Conservation (phyloP, 2,113 vertebrate genomes). For the Protobothrops flavoviridis region DNA sequence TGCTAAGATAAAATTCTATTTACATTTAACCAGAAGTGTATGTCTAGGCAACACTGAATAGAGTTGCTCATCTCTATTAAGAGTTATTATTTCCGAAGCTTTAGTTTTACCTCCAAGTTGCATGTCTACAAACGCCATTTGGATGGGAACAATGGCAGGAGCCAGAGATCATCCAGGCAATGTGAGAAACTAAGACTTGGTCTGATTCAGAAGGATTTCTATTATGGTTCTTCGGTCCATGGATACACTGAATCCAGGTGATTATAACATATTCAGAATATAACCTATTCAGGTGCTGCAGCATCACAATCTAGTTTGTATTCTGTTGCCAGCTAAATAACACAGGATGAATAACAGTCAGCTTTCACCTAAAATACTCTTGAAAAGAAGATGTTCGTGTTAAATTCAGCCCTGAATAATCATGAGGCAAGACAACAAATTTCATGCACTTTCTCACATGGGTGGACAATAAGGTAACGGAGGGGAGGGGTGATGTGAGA, state of each 20-base stretch:
- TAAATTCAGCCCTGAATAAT: background rate
- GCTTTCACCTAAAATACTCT: background rate
- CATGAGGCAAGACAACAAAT: background rate
- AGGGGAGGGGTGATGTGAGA: background rate
- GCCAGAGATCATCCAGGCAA: background rate
- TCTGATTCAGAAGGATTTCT: background rate
- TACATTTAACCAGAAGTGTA: background rate
- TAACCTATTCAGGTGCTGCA: background rate
- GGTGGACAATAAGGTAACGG: background rate
- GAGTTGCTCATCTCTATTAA: background rate
- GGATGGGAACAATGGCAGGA: background rate
- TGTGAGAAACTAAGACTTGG: background rate
- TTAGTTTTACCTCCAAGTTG: background rate
- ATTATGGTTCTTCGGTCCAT: background rate
- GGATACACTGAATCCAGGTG: background rate
- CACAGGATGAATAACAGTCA: background rate
- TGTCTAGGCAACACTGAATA: background rate
- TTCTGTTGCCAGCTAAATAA: background rate
- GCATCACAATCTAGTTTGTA: background rate
- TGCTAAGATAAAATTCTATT: background rate
- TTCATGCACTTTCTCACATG: background rate
- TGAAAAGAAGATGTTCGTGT: background rate
- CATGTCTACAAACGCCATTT: background rate
- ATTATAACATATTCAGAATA: background rate
- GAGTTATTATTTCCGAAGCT: background rate